Evolutionary conservation across 2,113 vertebrate species (phyloP), one percentile per base, ranked within the genome.

Genomic region (Etheostoma spectabile): DNA sequence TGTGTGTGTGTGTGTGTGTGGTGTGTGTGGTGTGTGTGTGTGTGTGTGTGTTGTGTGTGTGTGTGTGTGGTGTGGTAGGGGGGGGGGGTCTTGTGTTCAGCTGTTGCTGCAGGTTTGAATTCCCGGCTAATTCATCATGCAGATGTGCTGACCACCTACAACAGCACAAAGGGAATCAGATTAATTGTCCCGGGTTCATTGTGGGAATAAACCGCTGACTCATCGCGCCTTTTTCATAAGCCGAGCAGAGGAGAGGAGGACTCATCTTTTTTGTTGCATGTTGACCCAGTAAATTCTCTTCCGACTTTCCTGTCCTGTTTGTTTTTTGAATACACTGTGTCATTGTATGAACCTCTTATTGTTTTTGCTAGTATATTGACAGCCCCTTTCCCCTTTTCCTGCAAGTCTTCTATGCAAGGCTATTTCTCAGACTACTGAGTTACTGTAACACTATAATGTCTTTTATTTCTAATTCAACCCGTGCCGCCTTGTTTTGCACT

Each of bases 181-280:
- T 88, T 80, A 92, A 90, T 89, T 80, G 79, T 90, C 49, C 30
- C 52, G 60, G 79, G 80, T 84, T 89, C 79, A 87, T 84, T 86
- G 88, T 88, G 74, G 84, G 69, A 83, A 87, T 77, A 84, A 91
- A 92, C 83, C 1, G 88, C 89, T 2, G 86, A 89, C 6, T 93
- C 91, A 83, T 66, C 61, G 62, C 21, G 65, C 68, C 80, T 75
- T 75, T 27, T 82, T 68, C 66, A 86, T 61, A 70, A 77, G 72
- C 81, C 4, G 74, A 33, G 55, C 72, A 83, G 90, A 92, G 92
- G 90, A 93, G 91, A 91, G 88, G 87, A 92, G 89, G 90, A 91
- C 89, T 90, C 89, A 86, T 93, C 80, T 83, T 89, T 27, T 92
- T 86, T 92, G 89, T 92, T 92, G 91, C 93, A 93, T 92, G 92